Evolutionary conservation across 2,113 vertebrate genomes (phyloP).

Genomic region (Turdus rufiventris): DNA sequence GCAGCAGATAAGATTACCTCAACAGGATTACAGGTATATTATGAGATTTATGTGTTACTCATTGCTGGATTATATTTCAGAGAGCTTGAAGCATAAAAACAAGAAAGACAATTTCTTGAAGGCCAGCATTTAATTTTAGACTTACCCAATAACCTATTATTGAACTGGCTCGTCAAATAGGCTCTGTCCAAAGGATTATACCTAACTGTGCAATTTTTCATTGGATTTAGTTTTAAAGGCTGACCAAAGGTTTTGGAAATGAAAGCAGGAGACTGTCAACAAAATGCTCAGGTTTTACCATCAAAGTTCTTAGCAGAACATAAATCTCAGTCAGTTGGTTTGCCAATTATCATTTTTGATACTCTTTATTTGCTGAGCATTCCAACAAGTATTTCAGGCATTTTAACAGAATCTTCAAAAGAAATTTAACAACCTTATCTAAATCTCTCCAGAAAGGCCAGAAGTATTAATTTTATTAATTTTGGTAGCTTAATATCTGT

Average conservation of each 20-base stretch:
- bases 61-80: conserved; percentile 25
- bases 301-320: neutral
- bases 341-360: neutral
- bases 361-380: neutral
- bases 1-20: conserved; percentile 8
- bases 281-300: neutral
- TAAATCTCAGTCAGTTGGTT: neutral
- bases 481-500: neutral
- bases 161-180: neutral
- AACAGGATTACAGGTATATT: neutral
- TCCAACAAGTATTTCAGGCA: neutral
- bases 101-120: conserved; percentile 29
- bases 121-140: conserved; percentile 10
- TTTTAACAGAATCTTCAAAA: neutral
- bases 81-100: conserved; percentile 21
- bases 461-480: neutral
- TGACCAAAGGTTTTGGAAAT: neutral
- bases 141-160: conserved; percentile 29
- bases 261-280: neutral
- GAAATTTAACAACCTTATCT: neutral
- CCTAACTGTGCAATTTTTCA: conserved; percentile 8
- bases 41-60: conserved; percentile 20
- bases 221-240: conserved; percentile 23
- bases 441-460: neutral
- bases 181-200: conserved; percentile 30